Percentiles rank a stretch among this genome's conserved stretches.
Conservation (phyloP, 2,113 vertebrate genomes). For the Apus apus region DNA sequence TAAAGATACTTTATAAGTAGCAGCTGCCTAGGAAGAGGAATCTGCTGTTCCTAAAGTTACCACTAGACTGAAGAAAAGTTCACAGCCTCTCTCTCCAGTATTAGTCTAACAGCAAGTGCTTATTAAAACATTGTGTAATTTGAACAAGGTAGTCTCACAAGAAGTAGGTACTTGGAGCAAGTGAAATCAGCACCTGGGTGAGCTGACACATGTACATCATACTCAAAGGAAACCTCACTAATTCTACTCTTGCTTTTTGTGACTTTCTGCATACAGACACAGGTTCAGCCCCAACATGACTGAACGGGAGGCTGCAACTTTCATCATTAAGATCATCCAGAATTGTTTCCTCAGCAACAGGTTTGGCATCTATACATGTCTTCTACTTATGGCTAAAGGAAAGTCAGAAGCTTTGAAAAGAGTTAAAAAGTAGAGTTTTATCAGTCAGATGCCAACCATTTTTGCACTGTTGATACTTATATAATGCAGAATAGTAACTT, state of each 20-base stretch:
- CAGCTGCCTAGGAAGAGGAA: neutral
- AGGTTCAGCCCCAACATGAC: conserved; percentile 95
- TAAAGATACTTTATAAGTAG: neutral
- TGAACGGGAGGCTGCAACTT: conserved; percentile 92
- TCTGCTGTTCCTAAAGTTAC: neutral
- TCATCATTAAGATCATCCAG: conserved; percentile 96
- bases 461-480: neutral
- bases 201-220: neutral
- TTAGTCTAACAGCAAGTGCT: neutral
- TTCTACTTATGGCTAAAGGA: neutral
- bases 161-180: neutral
- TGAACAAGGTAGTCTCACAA: neutral
- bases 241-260: neutral
- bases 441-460: neutral
- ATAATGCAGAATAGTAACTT: neutral
- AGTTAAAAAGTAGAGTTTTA: neutral
- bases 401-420: neutral
- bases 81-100: neutral
- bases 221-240: neutral
- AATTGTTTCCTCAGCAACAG: conserved; percentile 98
- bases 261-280: conserved; percentile 75
- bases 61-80: neutral
- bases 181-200: neutral
- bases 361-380: conserved; percentile 57
- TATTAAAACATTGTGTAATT: neutral